These are phyloP conservation scores for Rhopilema esculentum DNA, from an alignment of 30 jellyfish, hydroid and myxozoan genomes.

Conservation along the genomic window DNA sequence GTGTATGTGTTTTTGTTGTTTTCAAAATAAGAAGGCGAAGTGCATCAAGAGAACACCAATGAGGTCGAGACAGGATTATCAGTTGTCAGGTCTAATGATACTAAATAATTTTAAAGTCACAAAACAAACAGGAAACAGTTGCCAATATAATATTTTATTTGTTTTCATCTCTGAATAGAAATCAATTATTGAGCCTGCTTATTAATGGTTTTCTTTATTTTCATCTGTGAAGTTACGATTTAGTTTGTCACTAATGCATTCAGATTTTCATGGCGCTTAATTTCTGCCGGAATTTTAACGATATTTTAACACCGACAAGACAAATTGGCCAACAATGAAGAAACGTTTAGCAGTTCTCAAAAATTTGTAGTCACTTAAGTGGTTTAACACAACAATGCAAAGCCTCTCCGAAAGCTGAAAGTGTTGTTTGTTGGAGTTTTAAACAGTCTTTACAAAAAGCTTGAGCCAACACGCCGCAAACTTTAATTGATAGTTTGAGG, in stretches of 20 bases:
- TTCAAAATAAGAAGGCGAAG: not conserved
- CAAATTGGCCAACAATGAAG: constrained; percentile 5
- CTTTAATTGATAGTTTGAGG: constrained; percentile 19
- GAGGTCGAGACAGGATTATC: not conserved
- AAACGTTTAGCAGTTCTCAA: constrained; percentile 24
- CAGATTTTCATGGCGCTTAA: not conserved
- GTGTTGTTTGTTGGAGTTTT: constrained; percentile 1
- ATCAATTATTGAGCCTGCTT: not conserved
- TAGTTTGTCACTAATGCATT: not conserved
- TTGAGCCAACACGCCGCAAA: constrained; percentile 41
- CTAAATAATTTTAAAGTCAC: not conserved
- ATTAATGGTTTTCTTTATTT: not conserved
- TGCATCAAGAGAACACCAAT: not conserved
- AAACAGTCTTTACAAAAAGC: constrained; percentile 3
- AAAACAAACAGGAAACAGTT: not conserved
- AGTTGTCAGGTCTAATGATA: not conserved
- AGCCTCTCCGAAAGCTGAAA: constrained; percentile 8
- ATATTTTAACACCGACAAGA: constrained; percentile 14
- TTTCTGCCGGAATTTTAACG: constrained; percentile 2
- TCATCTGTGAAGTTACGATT: not conserved
- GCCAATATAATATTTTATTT: not conserved
- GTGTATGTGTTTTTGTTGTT: not conserved
- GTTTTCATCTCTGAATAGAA: not conserved
- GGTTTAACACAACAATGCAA: constrained; percentile 18
- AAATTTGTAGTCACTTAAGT: constrained; percentile 6